Percentiles rank a stretch among this genome's conserved stretches.
Evolutionary conservation across 2,888 invertebrate genomes (phyloP).

Genomic region (Lydus trimaculatus): DNA sequence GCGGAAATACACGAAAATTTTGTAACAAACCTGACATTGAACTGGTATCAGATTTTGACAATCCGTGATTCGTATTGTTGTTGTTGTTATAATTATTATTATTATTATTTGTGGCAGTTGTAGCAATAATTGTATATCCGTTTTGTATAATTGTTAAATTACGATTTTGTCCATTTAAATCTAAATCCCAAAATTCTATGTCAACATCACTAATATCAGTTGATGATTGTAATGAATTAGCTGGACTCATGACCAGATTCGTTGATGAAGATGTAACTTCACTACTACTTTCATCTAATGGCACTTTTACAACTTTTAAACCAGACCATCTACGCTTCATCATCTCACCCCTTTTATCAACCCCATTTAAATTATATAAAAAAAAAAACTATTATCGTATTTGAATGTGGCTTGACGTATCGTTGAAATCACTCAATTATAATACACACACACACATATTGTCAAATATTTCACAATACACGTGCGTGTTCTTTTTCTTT

Average conservation of each 20-base stretch:
- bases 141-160: slow-evolving; percentile 53
- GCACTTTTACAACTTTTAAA: slow-evolving; percentile 72
- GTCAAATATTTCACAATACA: slow-evolving; percentile 15
- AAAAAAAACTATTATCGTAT: too few relatives aligned
- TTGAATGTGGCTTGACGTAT: slow-evolving; percentile 30
- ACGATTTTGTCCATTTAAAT: slow-evolving; percentile 62
- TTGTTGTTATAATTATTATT: neutral
- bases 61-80: slow-evolving; percentile 41
- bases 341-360: slow-evolving; percentile 61
- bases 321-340: slow-evolving; percentile 81
- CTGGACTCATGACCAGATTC: slow-evolving; percentile 73
- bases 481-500: slow-evolving; percentile 32
- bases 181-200: slow-evolving; percentile 82
- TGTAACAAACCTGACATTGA: slow-evolving; percentile 59
- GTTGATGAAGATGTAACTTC: slow-evolving; percentile 81
- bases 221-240: slow-evolving; percentile 73
- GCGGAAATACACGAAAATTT: neutral
- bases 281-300: slow-evolving; percentile 76
- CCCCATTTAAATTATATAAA: slow-evolving; percentile 7
- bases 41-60: slow-evolving; percentile 60
- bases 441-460: slow-evolving; percentile 1
- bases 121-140: slow-evolving; percentile 54
- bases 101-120: neutral
- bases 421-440: slow-evolving; percentile 34
- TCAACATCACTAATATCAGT: slow-evolving; percentile 80